phyloP scores from a whole-genome alignment of 2,113 vertebrate genomes.

The Zosterops hypoxanthus region DNA sequence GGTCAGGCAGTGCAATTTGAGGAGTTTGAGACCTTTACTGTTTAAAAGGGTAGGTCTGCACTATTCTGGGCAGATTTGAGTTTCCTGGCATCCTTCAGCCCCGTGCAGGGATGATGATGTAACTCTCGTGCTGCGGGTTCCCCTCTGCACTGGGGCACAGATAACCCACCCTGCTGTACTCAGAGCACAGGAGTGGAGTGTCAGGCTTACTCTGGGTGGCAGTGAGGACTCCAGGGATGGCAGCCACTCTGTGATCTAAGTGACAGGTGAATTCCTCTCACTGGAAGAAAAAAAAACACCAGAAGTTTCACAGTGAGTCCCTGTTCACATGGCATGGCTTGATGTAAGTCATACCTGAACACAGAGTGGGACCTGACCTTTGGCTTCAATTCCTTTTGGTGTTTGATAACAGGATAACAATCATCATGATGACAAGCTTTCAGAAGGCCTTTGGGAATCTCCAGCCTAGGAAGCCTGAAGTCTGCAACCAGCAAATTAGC shows the following conservation, averaged over 20 bases:
- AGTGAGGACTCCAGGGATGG: not conserved
- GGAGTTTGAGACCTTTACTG: not conserved
- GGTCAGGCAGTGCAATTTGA: not conserved
- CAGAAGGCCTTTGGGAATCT: not conserved
- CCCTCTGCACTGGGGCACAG: not conserved
- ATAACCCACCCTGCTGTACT: not conserved
- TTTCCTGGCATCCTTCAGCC: not conserved
- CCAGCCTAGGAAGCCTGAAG: not conserved
- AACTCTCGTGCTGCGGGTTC: rapidly evolving
- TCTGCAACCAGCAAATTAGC: not conserved
- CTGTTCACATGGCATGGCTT: not conserved
- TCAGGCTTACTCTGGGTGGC: not conserved
- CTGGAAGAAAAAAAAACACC: not conserved
- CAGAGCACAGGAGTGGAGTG: rapidly evolving
- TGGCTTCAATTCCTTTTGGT: not conserved
- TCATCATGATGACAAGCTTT: not conserved
- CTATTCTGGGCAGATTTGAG: not conserved
- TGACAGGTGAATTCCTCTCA: not conserved
- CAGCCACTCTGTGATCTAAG: not conserved
- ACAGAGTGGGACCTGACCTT: not conserved
- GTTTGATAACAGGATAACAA: not conserved
- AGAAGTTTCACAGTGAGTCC: not conserved
- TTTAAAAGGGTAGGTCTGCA: not conserved
- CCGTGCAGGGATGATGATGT: rapidly evolving
- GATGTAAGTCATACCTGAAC: not conserved